Percentiles rank a stretch among this genome's conserved stretches.
Evolutionary conservation across 2,888 invertebrate species (phyloP).

Genomic region (Lasius fuliginosus): DNA sequence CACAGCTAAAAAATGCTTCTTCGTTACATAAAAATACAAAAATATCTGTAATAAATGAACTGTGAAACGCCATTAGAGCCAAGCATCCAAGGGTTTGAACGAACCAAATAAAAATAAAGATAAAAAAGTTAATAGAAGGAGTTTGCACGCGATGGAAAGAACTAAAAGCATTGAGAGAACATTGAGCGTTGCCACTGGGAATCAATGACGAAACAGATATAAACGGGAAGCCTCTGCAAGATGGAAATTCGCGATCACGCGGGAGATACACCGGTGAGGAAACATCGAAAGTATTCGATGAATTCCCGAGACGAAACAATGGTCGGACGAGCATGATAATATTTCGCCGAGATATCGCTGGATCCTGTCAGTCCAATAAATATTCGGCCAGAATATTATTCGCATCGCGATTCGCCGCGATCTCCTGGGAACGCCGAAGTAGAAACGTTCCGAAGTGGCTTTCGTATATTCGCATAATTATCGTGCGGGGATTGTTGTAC

Average conservation of each 20-base stretch:
- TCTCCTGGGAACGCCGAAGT: conserved; percentile 21
- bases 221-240: neutral
- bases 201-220: conserved; percentile 5
- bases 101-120: neutral
- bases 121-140: neutral
- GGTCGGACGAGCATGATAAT: conserved; percentile 33
- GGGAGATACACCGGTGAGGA: neutral
- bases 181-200: conserved; percentile 17
- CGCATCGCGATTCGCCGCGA: conserved; percentile 19
- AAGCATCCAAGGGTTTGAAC: neutral
- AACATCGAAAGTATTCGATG: conserved; percentile 23
- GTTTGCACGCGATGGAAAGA: neutral
- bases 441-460: neutral
- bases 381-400: conserved; percentile 31
- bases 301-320: conserved; percentile 9
- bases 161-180: neutral
- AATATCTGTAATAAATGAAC: neutral
- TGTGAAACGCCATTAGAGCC: neutral
- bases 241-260: conserved; percentile 33
- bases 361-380: conserved; percentile 31
- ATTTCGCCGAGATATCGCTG: conserved; percentile 9
- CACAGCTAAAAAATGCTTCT: neutral
- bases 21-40: neutral
- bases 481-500: neutral
- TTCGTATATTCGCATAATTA: conserved; percentile 38